phyloP scores from a whole-genome alignment of 2,797 vertebrate species.

The Apogon talboti region DNA sequence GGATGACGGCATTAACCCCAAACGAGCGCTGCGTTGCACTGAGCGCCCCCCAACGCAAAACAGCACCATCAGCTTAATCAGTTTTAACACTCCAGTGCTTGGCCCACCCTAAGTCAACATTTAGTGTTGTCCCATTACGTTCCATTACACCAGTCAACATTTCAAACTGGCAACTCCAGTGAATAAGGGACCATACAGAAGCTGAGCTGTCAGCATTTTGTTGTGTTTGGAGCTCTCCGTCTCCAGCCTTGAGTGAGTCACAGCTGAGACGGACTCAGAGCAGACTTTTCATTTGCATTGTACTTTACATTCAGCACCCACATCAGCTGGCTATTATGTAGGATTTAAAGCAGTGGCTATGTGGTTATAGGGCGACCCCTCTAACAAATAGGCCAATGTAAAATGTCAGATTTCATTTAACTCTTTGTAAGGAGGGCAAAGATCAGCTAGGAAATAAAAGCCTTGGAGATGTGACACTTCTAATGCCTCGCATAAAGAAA shows the following conservation, averaged over 20 bases:
- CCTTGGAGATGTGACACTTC: constrained; percentile 12
- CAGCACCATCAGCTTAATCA: constrained; percentile 63
- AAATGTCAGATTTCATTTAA: constrained; percentile 54
- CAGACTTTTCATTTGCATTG: constrained; percentile 15
- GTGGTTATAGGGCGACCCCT: constrained; percentile 32
- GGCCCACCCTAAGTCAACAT: constrained; percentile 62
- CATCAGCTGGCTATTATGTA: constrained; percentile 19
- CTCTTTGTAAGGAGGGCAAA: constrained; percentile 35
- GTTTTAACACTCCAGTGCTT: constrained; percentile 57
- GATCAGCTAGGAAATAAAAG: constrained; percentile 29
- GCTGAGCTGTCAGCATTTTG: constrained; percentile 32
- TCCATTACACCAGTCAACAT: constrained; percentile 60
- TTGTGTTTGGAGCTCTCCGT: background rate
- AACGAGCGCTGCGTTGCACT: constrained; percentile 33
- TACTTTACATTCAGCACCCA: constrained; percentile 2
- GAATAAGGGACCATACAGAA: constrained; percentile 8
- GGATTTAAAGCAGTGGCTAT: constrained; percentile 35
- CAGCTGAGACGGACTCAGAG: constrained; percentile 3
- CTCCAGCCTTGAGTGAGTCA: too few species aligned
- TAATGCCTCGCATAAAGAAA: constrained; percentile 14
- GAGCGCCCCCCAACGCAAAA: constrained; percentile 33
- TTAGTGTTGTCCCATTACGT: constrained; percentile 60
- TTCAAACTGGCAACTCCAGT: constrained; percentile 39
- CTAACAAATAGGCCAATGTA: constrained; percentile 39
- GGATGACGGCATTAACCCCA: constrained; percentile 60